phyloP scores from a whole-genome alignment of 1,140 invertebrate species.

The Hypsibius dujardini region DNA sequence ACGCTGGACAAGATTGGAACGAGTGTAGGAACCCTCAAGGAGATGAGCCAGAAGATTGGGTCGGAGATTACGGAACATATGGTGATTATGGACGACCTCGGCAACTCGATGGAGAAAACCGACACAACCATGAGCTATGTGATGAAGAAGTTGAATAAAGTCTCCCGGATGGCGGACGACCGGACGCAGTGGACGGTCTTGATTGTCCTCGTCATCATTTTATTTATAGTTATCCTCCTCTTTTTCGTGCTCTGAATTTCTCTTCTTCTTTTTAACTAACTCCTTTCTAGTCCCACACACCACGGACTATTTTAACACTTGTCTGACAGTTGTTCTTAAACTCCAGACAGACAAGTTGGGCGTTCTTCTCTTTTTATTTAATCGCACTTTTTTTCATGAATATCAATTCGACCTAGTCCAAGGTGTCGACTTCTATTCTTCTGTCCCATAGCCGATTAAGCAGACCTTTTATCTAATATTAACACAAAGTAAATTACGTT shows the following conservation, averaged over 20 bases:
- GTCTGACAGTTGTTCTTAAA: no score
- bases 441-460: no score
- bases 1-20: conserved; percentile 32
- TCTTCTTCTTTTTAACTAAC: no score
- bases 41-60: conserved; percentile 35
- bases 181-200: conserved; percentile 34
- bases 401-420: no score
- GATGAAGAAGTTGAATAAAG: conserved; percentile 37
- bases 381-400: no score
- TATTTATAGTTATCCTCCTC: conserved; percentile 33
- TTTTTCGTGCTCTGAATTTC: conserved; percentile 24
- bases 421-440: no score
- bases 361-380: no score
- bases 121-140: conserved; percentile 32
- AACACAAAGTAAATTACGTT: no score
- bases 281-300: no score
- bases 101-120: conserved; percentile 33
- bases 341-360: no score
- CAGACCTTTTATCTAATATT: no score
- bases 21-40: conserved; percentile 33
- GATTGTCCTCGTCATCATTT: conserved; percentile 29
- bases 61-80: conserved; percentile 35
- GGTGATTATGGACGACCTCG: conserved; percentile 35
- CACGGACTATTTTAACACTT: no score
- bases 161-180: conserved; percentile 36